Evolutionary conservation across 2,888 invertebrate species (phyloP).

Genomic region (Brachyopa scutellaris): DNA sequence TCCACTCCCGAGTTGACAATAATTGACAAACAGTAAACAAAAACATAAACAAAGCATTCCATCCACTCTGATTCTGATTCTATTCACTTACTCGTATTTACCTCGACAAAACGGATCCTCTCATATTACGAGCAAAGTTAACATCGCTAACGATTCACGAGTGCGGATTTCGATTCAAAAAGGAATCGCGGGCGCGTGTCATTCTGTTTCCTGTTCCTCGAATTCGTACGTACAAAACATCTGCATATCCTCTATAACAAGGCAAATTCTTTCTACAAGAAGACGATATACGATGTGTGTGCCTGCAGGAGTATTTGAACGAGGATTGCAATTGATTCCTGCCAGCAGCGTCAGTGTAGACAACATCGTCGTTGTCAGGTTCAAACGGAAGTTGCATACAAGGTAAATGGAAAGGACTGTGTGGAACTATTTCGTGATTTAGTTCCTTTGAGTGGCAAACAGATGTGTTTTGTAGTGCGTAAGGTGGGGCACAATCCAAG

Average conservation of each 20-base stretch:
- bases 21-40: conserved; percentile 53
- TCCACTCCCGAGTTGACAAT: conserved; percentile 29
- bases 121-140: conserved; percentile 65
- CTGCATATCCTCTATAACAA: conserved; percentile 55
- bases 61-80: too few species aligned
- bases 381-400: conserved; percentile 60
- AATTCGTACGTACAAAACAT: conserved; percentile 54
- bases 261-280: conserved; percentile 33
- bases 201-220: conserved; percentile 65
- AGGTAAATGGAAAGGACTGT: conserved; percentile 15
- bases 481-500: conserved; percentile 67
- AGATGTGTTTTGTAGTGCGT: conserved; percentile 64
- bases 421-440: conserved; percentile 55
- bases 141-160: conserved; percentile 65
- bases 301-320: conserved; percentile 5
- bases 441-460: conserved; percentile 57
- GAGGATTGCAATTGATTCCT: conserved; percentile 65
- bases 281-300: too few species aligned
- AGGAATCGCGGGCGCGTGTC: conserved; percentile 70
- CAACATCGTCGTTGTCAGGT: conserved; percentile 44
- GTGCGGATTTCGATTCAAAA: conserved; percentile 62
- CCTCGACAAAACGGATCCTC: conserved; percentile 31
- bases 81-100: conserved; percentile 24
- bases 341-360: conserved; percentile 39
- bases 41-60: conserved; percentile 32